Conservation (phyloP, 2,113 vertebrate genomes). For the Cyanoramphus novaezelandiae region DNA sequence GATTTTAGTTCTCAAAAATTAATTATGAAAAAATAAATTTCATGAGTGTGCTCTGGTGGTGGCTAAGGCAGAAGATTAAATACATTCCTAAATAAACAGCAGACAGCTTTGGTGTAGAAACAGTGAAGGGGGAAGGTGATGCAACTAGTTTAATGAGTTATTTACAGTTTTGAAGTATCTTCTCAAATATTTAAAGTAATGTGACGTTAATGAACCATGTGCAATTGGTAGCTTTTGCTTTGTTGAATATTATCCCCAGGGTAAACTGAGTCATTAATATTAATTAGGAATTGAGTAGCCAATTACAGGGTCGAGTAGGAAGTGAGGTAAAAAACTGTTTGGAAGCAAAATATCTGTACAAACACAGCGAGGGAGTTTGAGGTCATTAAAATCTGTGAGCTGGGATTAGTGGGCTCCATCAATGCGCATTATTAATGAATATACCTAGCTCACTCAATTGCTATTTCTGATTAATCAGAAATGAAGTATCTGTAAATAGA, state of each 20-base stretch:
- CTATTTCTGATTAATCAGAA: slow-evolving; percentile 28
- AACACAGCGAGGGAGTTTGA: background rate
- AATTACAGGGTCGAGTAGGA: slow-evolving; percentile 25
- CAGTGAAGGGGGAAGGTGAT: background rate
- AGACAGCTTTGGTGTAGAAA: background rate
- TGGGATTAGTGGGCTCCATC: background rate
- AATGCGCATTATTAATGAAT: background rate
- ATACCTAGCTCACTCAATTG: background rate
- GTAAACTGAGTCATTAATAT: slow-evolving; percentile 48
- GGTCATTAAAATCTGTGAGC: background rate
- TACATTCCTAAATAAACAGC: background rate
- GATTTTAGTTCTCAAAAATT: background rate
- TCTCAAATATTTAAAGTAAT: slow-evolving; percentile 15
- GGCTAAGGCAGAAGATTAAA: background rate
- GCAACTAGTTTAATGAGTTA: slow-evolving; percentile 2
- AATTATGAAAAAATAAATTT: background rate
- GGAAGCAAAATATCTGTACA: background rate
- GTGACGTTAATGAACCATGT: slow-evolving; percentile 11
- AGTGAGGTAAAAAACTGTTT: background rate
- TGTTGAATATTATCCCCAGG: background rate
- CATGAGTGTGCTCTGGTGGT: background rate
- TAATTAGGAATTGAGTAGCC: slow-evolving; percentile 35
- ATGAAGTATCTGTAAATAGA: slow-evolving; percentile 15
- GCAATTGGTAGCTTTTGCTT: background rate
- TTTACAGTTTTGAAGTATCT: background rate